Percentiles rank a stretch among this genome's conserved stretches.
Evolutionary conservation across 2,113 vertebrate species (phyloP).

Genomic region (Dicerorhinus sumatrensis): DNA sequence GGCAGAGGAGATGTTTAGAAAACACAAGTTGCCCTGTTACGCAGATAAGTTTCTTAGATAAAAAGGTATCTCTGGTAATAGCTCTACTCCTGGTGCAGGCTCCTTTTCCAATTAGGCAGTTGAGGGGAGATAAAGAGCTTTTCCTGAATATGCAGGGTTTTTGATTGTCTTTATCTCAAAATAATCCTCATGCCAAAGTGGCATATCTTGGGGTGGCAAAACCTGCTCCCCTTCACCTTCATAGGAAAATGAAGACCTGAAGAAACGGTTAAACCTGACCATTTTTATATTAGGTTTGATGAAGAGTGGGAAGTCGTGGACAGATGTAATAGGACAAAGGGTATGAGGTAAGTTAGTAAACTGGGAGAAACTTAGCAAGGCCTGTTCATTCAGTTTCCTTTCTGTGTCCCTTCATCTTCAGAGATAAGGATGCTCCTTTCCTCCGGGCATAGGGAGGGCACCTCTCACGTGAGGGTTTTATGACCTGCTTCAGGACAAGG

Average conservation of each 20-base stretch:
- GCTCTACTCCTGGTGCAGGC: too few species aligned
- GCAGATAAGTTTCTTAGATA: too few species aligned
- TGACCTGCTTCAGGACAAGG: not conserved
- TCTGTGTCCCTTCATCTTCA: not conserved
- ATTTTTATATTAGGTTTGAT: not conserved
- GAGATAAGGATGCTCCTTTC: not conserved
- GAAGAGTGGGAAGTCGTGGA: not conserved
- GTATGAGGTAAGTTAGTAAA: not conserved
- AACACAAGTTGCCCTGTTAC: too few species aligned
- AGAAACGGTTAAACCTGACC: not conserved
- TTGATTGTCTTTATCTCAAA: too few species aligned
- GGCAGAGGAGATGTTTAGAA: too few species aligned
- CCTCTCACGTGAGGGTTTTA: not conserved
- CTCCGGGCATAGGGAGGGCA: not conserved
- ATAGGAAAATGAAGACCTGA: not conserved
- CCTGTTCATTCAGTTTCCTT: not conserved
- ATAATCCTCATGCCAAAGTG: too few species aligned
- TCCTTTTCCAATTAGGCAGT: too few species aligned
- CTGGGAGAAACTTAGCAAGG: not conserved
- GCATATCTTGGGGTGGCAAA: too few species aligned
- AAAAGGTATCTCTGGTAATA: too few species aligned
- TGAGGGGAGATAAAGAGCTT: too few species aligned
- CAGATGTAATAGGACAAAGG: not conserved
- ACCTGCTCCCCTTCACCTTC: not conserved
- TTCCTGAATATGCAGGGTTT: too few species aligned